Evolutionary conservation across 2,888 invertebrate genomes (phyloP).

Genomic region (Sinodicranocentrus sp.): DNA sequence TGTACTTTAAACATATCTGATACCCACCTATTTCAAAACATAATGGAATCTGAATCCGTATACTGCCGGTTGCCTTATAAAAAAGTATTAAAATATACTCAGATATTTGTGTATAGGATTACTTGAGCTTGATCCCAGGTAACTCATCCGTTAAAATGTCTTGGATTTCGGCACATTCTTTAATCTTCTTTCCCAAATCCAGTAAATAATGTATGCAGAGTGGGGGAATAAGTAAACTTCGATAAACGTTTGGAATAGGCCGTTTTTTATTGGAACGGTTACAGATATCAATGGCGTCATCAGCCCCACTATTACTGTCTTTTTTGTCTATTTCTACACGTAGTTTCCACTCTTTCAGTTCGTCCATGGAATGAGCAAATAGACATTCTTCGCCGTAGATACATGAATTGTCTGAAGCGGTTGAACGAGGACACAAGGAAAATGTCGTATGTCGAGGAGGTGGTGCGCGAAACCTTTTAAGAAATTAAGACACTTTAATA

Average conservation of each 20-base stretch:
- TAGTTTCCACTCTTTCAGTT: constrained; percentile 86
- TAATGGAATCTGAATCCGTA: too few relatives aligned
- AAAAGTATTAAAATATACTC: too few relatives aligned
- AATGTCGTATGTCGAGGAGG: constrained; percentile 72
- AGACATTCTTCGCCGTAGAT: constrained; percentile 86
- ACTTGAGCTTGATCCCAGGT: constrained; percentile 72
- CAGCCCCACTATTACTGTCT: constrained; percentile 6
- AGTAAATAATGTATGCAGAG: constrained; percentile 70
- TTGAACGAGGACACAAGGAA: constrained; percentile 71
- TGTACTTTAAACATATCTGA: too few relatives aligned
- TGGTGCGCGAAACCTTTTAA: constrained; percentile 69
- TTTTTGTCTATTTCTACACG: constrained; percentile 52
- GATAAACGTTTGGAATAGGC: constrained; percentile 48
- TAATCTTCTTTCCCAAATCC: constrained; percentile 70
- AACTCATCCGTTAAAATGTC: constrained; percentile 71
- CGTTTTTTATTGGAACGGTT: constrained; percentile 41
- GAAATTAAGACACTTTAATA: too few relatives aligned
- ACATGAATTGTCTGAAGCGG: constrained; percentile 79
- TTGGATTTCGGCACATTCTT: constrained; percentile 70
- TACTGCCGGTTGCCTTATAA: too few relatives aligned
- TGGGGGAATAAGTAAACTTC: constrained; percentile 46
- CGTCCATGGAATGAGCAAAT: constrained; percentile 86
- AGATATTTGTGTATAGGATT: not conserved
- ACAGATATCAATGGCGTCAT: constrained; percentile 11
- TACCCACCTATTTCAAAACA: too few relatives aligned